These are phyloP conservation scores for Emmelina monodactyla DNA, from an alignment of 2,888 invertebrate species.

Conservation along the genomic window DNA sequence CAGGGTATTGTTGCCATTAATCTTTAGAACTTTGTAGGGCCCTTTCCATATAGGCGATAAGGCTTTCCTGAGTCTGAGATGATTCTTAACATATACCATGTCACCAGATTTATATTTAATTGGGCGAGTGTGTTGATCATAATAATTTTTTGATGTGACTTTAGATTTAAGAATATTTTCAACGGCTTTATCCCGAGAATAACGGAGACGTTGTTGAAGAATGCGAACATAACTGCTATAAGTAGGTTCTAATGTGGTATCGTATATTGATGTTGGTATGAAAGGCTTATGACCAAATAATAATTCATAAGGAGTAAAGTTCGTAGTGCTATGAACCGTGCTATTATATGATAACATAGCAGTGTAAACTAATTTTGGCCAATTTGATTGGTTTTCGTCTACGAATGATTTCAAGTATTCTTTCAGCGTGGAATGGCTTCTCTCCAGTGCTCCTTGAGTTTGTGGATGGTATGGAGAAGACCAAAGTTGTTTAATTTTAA, in stretches of 20 bases:
- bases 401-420: constrained; percentile 16
- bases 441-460: constrained; percentile 16
- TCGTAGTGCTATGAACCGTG: constrained; percentile 21
- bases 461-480: constrained; percentile 20
- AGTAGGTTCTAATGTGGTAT: constrained; percentile 1
- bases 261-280: constrained; percentile 9
- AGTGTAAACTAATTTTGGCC: constrained; percentile 21
- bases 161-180: constrained; percentile 19
- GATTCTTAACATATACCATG: constrained; percentile 16
- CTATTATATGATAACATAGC: constrained; percentile 25
- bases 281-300: constrained; percentile 21
- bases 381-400: constrained; percentile 19
- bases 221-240: constrained; percentile 19
- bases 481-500: constrained; percentile 18
- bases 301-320: constrained; percentile 23
- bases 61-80: constrained; percentile 15
- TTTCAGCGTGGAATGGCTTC: constrained; percentile 17
- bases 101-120: constrained; percentile 14
- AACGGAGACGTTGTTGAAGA: constrained; percentile 19
- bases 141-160: constrained; percentile 21
- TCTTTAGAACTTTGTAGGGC: constrained; percentile 18
- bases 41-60: constrained; percentile 21
- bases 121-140: constrained; percentile 11
- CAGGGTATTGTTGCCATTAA: constrained; percentile 17
- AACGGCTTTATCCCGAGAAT: constrained; percentile 17